phyloP scores from a whole-genome alignment of 1,140 invertebrate species.

The Anoplolepis gracilipes region DNA sequence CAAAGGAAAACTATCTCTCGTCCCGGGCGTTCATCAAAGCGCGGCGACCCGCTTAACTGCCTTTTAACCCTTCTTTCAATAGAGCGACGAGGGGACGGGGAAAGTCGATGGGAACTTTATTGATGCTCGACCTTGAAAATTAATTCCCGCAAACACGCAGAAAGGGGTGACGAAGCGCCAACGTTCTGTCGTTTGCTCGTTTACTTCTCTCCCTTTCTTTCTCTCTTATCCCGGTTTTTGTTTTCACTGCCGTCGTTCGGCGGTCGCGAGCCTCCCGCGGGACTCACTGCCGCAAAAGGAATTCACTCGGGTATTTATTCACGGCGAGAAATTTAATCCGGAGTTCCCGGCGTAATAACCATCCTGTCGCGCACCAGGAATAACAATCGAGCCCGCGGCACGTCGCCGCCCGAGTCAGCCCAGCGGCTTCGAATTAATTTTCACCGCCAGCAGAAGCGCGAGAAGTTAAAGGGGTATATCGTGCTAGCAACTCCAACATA shows the following conservation, averaged over 20 bases:
- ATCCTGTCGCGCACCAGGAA: constrained; percentile 61
- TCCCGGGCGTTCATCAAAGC: constrained; percentile 41
- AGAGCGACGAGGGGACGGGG: neutral
- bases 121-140: constrained; percentile 59
- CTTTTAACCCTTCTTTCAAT: constrained; percentile 60
- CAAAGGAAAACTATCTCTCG: constrained; percentile 55
- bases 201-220: neutral
- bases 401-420: constrained; percentile 10
- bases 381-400: constrained; percentile 55
- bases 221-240: neutral
- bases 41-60: constrained; percentile 54
- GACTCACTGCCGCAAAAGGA: constrained; percentile 54
- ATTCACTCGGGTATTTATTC: constrained; percentile 63
- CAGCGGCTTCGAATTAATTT: constrained; percentile 55
- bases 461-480: constrained; percentile 13
- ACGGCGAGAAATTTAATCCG: constrained; percentile 61
- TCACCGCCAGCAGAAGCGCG: constrained; percentile 23
- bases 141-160: constrained; percentile 36
- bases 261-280: constrained; percentile 33
- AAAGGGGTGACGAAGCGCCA: constrained; percentile 21
- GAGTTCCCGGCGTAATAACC: constrained; percentile 59
- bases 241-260: constrained; percentile 4
- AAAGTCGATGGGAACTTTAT: constrained; percentile 25
- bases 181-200: neutral
- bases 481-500: constrained; percentile 7